A percentile compares a stretch with the other conserved stretches of the same genome.
Evolutionary conservation across 2,888 invertebrate genomes (phyloP).

Genomic region (Cataglyphis rosenhaueri): DNA sequence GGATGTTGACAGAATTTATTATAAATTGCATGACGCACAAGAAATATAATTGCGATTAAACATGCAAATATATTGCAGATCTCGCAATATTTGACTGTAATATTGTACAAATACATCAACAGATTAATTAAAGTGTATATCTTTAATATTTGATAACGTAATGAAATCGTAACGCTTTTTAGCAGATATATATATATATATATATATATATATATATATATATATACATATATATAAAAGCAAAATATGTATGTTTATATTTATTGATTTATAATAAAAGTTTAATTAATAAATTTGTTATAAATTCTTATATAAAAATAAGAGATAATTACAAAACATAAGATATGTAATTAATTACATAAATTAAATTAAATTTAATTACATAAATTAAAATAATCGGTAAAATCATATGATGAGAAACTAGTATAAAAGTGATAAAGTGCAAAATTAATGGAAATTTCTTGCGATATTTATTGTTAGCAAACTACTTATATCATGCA

Average conservation of each 20-base stretch:
- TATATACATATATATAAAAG: not conserved
- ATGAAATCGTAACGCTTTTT: not conserved
- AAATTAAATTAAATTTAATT: not conserved
- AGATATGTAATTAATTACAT: not conserved
- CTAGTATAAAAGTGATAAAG: not conserved
- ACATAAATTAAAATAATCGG: not conserved
- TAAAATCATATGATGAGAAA: not conserved
- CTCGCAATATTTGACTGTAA: not conserved
- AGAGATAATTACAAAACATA: not conserved
- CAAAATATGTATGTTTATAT: not conserved
- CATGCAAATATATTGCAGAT: not conserved
- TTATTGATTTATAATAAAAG: not conserved
- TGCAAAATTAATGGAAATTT: not conserved
- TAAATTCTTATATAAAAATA: not conserved
- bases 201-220: not conserved
- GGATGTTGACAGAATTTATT: not conserved
- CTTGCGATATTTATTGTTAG: not conserved
- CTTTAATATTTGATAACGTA: slow-evolving; percentile 11
- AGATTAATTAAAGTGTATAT: slow-evolving; percentile 22
- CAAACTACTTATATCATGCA: not conserved
- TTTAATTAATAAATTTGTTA: slow-evolving; percentile 4
- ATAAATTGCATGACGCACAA: slow-evolving; percentile 11
- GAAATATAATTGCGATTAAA: slow-evolving; percentile 16
- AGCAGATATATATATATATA: not conserved
- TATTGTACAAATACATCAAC: not conserved